These are phyloP conservation scores for Pseudomyrmex pallidus DNA, from an alignment of 1,140 invertebrate species.

Conservation along the genomic window DNA sequence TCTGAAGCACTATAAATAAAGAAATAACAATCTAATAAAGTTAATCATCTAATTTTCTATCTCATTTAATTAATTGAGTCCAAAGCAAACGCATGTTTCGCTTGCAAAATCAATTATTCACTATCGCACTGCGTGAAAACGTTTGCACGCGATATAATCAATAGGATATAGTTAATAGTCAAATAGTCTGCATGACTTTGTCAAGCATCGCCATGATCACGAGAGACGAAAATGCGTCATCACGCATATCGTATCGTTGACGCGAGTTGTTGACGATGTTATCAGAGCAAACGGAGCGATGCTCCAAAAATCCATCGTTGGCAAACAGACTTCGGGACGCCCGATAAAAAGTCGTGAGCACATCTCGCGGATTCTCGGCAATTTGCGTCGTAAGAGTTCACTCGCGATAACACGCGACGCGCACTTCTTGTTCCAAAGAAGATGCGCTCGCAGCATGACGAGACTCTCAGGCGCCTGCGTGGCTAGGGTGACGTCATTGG, in stretches of 20 bases:
- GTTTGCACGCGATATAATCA: constrained; percentile 22
- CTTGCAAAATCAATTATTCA: constrained; percentile 21
- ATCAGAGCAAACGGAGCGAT: background rate
- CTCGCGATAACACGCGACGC: constrained; percentile 42
- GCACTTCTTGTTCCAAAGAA: constrained; percentile 42
- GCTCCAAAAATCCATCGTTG: constrained; percentile 42
- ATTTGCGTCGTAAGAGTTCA: constrained; percentile 46
- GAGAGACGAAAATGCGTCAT: background rate
- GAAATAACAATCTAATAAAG: background rate
- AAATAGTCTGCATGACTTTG: background rate
- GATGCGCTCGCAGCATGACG: constrained; percentile 65
- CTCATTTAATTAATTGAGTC: constrained; percentile 28
- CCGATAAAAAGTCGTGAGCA: constrained; percentile 1
- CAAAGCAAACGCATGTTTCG: background rate
- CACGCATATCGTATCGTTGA: background rate
- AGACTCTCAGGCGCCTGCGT: constrained; percentile 82
- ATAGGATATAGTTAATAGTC: constrained; percentile 1
- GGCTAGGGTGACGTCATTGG: constrained; percentile 82
- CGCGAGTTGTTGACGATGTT: background rate
- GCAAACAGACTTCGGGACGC: constrained; percentile 27
- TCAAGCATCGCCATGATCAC: constrained; percentile 17
- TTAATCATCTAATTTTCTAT: background rate
- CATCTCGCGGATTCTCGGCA: constrained; percentile 26
- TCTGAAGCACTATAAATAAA: too few relatives aligned
- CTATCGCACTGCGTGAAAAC: constrained; percentile 10